Evolutionary conservation across 2,888 invertebrate species (phyloP), one percentile per base, ranked within the genome.

Genomic region (Dryomyza anilis): DNA sequence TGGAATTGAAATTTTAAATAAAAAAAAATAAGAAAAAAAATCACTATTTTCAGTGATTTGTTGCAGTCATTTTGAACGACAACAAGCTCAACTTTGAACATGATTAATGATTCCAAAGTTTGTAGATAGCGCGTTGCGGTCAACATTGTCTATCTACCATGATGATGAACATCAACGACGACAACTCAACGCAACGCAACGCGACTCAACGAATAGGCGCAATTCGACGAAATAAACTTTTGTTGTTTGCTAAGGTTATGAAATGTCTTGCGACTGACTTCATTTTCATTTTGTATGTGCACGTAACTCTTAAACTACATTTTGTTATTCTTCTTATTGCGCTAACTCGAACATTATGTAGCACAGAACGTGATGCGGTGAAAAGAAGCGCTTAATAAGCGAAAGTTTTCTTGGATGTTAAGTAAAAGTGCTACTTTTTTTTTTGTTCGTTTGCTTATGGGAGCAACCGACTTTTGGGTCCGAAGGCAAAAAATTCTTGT

Each of bases 21-120:
- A 25, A 23, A 2, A 50, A 50, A 1, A 21, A 50, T 10, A 21
- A 50, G 6, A 21, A 50, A 50, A 50, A 50, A 25, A 2, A 45
- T 25, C 43, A 64, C 52, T 33, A 43, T 46, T 56, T 56, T 58
- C 52, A 56, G 58, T 64, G 63, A 48, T 21, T 27, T 50, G 14
- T 36, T 52, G 27, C 23, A 45, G 43, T 43, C 12, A 16, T 36
- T 25, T 46, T 56, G 46, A 63, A 29, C 23, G 14, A 2, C 50
- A 50, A 50, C 23, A 50, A 27, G 27, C 21, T 39, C 16, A 16
- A 39, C 39, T 16, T 12, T n/a, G 10, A 14, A 14, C 12, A 21
- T 23, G 27, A n/a, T n/a, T n/a, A n/a, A n/a, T n/a, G n/a, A n/a
- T n/a, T n/a, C n/a, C n/a, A n/a, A 27, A 25, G 23, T 25, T 62